phyloP scores from a whole-genome alignment of 2,888 invertebrate genomes.

The Erebia aethiops region DNA sequence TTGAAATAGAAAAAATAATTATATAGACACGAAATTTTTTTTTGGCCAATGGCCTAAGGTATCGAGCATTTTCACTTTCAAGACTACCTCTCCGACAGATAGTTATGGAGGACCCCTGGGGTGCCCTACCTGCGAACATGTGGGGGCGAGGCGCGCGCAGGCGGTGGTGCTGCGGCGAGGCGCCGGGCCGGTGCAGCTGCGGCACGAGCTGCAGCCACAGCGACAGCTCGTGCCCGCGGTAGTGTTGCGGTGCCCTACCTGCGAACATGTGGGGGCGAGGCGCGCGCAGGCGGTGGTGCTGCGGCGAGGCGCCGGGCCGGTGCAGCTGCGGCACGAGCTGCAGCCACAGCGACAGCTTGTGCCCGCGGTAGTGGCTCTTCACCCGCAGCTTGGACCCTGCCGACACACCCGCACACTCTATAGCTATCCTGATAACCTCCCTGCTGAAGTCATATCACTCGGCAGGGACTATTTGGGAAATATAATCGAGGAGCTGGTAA shows the following conservation, averaged over 20 bases:
- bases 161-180: constrained; percentile 89
- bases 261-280: constrained; percentile 88
- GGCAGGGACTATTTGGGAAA: too few relatives aligned
- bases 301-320: constrained; percentile 88
- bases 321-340: constrained; percentile 93
- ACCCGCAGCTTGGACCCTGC: constrained; percentile 88
- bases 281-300: constrained; percentile 89
- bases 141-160: constrained; percentile 86
- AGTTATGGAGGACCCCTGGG: too few relatives aligned
- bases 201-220: constrained; percentile 94
- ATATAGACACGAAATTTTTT: too few relatives aligned
- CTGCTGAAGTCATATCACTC: too few relatives aligned
- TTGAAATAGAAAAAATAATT: too few relatives aligned
- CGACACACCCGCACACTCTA: constrained; percentile 22
- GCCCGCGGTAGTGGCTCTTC: constrained; percentile 93
- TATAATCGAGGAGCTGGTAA: too few relatives aligned
- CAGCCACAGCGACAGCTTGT: constrained; percentile 95
- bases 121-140: constrained; percentile 85
- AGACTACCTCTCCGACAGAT: too few relatives aligned
- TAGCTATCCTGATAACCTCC: neutral
- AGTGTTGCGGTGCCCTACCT: constrained; percentile 84
- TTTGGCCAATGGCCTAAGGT: too few relatives aligned
- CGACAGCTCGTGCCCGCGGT: constrained; percentile 94
- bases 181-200: constrained; percentile 91
- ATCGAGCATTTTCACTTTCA: too few relatives aligned